Base-by-base conservation (phyloP, 2,113 vertebrate species). In the Opisthocomus hoazin region DNA sequence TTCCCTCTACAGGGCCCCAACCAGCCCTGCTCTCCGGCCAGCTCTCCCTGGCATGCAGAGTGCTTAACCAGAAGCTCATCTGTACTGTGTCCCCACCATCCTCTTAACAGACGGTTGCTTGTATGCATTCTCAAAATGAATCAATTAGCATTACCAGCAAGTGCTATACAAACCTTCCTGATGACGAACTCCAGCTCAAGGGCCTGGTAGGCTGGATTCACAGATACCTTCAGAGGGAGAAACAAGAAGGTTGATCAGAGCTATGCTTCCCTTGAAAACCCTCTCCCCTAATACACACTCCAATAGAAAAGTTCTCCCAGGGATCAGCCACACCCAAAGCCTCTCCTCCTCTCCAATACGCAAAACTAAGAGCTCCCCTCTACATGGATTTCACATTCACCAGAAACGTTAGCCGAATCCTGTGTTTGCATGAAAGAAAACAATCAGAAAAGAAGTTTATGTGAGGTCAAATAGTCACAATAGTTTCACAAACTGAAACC, bases 121-220 rank as follows among this genome's bases (percentile, higher is more conserved):
- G 34, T 19, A 23, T 2, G 9, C 5, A 4, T 50, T 19, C 73
- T 39, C 32, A 5, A 18, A 50, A 39, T 3, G 1, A 82, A 84
- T 76, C 41, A 51, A 73, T 60, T 21, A 8, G 50, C 43, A 9
- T 43, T n/a, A 70, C 14, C 78, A 41, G 45, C 1, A 3, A 61
- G 56, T 12, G 41, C 39, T 22, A 12, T 46, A 96, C 91, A 32
- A 63, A 99, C 99, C 98, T 99, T 99, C 84, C 48, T 98, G 66
- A 99, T 84, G 6, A 97, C 98, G 90, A 97, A 98, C 94, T 99
- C 99, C 93, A 98, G 92, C 80, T 99, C 99, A 29, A 89, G 65
- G 30, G 96, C 32, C 92, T 99, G 99, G 97, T 99, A 99, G 12
- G 99, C 99, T 66, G 99, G 99, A 95, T 99, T 99, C 93, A 99